A percentile compares a stretch with the other conserved stretches of the same genome.
These are phyloP conservation scores for Myodes glareolus DNA, from an alignment of 2,113 vertebrate genomes.

Conservation along the genomic window DNA sequence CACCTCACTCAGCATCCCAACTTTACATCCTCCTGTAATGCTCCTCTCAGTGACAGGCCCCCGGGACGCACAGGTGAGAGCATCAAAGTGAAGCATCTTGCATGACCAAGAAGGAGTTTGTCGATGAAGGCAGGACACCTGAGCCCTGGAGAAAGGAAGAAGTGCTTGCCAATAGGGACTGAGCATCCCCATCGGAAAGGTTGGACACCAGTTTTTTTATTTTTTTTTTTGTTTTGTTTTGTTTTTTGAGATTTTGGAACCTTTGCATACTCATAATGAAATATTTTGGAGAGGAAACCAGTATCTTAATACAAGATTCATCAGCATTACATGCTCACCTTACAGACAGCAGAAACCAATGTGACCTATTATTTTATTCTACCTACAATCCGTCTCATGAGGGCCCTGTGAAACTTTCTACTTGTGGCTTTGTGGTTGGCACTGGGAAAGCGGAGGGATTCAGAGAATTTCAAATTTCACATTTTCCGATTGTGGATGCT, in stretches of 20 bases:
- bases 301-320: not conserved
- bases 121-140: no score
- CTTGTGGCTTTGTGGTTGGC: no score
- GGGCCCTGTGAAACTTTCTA: not conserved
- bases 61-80: no score
- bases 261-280: not conserved
- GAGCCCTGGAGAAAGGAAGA: rapidly evolving
- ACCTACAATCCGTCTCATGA: not conserved
- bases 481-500: not conserved
- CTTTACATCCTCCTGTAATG: not conserved
- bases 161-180: not conserved
- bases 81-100: rapidly evolving
- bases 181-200: no score
- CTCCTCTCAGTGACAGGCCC: rapidly evolving
- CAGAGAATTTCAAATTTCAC: not conserved
- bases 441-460: not conserved
- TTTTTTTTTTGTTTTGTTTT: no score
- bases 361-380: not conserved
- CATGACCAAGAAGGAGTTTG: rapidly evolving
- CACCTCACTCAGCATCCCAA: no score
- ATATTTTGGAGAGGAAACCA: not conserved
- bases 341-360: not conserved
- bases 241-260: not conserved
- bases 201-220: not conserved
- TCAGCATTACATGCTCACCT: not conserved